Evolutionary conservation across 2,888 invertebrate species (phyloP).

Genomic region (Hylaea fasciaria): DNA sequence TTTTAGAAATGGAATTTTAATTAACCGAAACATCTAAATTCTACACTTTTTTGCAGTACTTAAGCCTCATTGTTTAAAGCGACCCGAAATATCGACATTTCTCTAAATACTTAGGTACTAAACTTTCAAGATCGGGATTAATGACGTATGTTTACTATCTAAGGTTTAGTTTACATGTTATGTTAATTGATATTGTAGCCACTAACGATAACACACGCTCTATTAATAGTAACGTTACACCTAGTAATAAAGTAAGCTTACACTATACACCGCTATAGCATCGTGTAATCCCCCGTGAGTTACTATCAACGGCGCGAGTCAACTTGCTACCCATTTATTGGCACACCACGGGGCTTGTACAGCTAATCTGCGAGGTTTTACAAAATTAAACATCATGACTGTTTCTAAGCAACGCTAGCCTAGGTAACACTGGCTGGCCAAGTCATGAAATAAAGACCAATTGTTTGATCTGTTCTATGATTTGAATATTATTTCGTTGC

Average conservation of each 20-base stretch:
- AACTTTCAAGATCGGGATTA: too few relatives aligned
- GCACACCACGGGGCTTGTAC: background rate
- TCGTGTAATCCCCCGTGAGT: slow-evolving; percentile 60
- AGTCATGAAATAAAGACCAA: too few relatives aligned
- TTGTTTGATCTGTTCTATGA: too few relatives aligned
- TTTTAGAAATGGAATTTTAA: slow-evolving; percentile 24
- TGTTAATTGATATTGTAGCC: background rate
- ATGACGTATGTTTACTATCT: too few relatives aligned
- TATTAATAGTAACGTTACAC: slow-evolving; percentile 9
- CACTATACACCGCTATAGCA: slow-evolving; percentile 53
- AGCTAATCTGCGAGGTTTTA: background rate
- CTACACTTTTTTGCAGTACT: slow-evolving; percentile 14
- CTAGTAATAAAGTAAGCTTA: slow-evolving; percentile 57
- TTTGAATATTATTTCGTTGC: too few relatives aligned
- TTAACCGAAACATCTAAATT: slow-evolving; percentile 27
- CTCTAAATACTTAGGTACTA: background rate
- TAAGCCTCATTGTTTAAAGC: background rate
- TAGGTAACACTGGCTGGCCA: too few relatives aligned
- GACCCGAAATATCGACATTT: background rate
- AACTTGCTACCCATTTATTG: slow-evolving; percentile 59
- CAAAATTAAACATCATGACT: too few relatives aligned
- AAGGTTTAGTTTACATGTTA: too few relatives aligned
- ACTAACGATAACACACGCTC: slow-evolving; percentile 1
- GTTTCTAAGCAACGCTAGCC: too few relatives aligned
- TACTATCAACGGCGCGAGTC: slow-evolving; percentile 26